Conservation (phyloP, 64 coral and sea anemone species). For the Actinia tenebrosa region DNA sequence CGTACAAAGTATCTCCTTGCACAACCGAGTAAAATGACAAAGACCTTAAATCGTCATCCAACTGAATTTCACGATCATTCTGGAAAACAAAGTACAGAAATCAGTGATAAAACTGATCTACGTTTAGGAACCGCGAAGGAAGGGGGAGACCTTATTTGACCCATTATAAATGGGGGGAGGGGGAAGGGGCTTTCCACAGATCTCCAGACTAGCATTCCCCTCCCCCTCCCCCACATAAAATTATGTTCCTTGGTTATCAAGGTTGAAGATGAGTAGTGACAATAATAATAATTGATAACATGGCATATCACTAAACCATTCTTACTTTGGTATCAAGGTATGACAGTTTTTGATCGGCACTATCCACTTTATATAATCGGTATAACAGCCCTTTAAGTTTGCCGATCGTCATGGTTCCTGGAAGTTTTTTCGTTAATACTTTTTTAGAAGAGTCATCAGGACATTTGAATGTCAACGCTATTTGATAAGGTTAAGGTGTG, state of each 20-base stretch:
- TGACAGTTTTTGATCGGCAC: constrained; percentile 68
- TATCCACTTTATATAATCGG: constrained; percentile 75
- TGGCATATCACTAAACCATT: not conserved
- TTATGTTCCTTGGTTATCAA: too few relatives aligned
- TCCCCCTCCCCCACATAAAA: too few relatives aligned
- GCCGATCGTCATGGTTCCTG: constrained; percentile 89
- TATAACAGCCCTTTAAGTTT: constrained; percentile 84
- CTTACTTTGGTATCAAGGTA: constrained; percentile 79
- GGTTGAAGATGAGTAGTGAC: not conserved
- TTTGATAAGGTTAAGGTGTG: not conserved
- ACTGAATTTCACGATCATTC: constrained; percentile 74
- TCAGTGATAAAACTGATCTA: not conserved
- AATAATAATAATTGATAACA: not conserved
- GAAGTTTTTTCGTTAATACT: constrained; percentile 77
- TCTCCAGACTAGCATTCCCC: too few relatives aligned
- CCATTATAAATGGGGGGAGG: too few relatives aligned
- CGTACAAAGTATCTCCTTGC: constrained; percentile 60
- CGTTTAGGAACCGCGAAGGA: too few relatives aligned
- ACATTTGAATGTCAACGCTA: constrained; percentile 82
- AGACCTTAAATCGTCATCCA: constrained; percentile 87
- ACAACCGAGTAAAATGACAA: constrained; percentile 89
- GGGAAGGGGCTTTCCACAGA: too few relatives aligned
- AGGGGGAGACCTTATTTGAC: too few relatives aligned
- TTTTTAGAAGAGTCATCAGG: constrained; percentile 68
- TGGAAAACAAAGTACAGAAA: not conserved